Evolutionary conservation across 2,113 vertebrate species (phyloP).

Genomic region (Myodes glareolus): DNA sequence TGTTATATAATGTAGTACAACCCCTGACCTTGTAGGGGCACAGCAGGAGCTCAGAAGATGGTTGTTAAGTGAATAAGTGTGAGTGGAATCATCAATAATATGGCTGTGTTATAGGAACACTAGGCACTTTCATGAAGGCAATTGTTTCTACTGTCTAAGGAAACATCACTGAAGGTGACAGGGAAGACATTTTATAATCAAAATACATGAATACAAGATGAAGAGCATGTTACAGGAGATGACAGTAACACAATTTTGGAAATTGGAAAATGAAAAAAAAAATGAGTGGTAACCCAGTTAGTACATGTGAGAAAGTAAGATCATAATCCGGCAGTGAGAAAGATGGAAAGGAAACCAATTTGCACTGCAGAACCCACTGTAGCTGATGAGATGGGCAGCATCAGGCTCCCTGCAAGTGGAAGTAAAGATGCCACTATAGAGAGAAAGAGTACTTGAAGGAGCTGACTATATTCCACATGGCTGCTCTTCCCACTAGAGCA

Average conservation of each 20-base stretch:
- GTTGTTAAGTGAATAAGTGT: constrained; percentile 27
- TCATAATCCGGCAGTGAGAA: not conserved
- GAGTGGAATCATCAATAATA: not conserved
- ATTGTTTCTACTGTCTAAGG: not conserved
- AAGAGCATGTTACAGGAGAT: not conserved
- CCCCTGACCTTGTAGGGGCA: not conserved
- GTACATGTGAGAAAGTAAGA: not conserved
- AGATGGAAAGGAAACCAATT: not conserved
- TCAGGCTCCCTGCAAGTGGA: not conserved
- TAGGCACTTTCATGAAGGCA: not conserved
- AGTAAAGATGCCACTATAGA: not conserved
- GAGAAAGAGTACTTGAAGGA: not conserved
- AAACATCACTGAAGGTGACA: constrained; percentile 6
- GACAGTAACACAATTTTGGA: not conserved
- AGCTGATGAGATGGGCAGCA: not conserved
- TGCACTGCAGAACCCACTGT: not conserved
- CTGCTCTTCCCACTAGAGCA: not conserved
- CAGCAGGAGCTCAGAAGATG: not conserved
- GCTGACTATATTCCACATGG: not conserved
- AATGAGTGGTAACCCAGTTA: not conserved
- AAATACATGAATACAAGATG: not conserved
- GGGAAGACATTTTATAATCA: not conserved
- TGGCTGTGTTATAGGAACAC: not conserved
- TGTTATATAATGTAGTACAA: not conserved
- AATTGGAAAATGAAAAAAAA: not conserved